Conservation (phyloP, 2,888 invertebrate genomes). For the Platycheirus albimanus region DNA sequence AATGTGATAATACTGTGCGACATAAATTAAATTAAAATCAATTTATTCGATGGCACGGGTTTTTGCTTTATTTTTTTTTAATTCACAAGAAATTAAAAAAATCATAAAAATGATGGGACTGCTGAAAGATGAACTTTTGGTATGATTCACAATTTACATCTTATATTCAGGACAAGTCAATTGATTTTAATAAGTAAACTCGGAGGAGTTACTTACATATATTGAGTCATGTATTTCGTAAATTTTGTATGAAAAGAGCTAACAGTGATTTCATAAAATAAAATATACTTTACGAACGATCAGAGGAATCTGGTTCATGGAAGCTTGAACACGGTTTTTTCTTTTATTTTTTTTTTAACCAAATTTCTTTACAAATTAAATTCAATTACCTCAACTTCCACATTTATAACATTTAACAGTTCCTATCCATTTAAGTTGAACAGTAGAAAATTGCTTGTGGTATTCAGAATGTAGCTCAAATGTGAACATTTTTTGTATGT, state of each 20-base stretch:
- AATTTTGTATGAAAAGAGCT: not conserved
- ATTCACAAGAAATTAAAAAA: not conserved
- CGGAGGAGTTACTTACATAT: not conserved
- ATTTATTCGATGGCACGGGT: conserved; percentile 20
- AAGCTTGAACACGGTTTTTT: not conserved
- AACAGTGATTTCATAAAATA: too few species aligned
- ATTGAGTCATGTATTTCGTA: not conserved
- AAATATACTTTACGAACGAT: too few species aligned
- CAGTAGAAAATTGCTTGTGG: not conserved
- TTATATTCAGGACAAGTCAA: not conserved
- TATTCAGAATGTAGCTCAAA: not conserved
- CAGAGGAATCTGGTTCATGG: too few species aligned
- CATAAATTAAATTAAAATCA: conserved; percentile 42
- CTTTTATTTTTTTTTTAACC: too few species aligned
- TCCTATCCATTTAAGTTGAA: conserved; percentile 11
- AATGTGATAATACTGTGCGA: conserved; percentile 24
- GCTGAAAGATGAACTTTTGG: not conserved
- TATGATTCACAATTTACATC: not conserved
- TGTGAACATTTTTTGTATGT: conserved; percentile 8
- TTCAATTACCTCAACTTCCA: conserved; percentile 1
- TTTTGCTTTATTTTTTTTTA: not conserved
- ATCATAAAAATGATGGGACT: not conserved
- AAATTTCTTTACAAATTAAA: not conserved
- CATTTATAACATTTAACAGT: not conserved
- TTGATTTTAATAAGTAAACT: too few species aligned